Conservation (phyloP, 2,113 vertebrate genomes). For the Thryonomys swinderianus region DNA sequence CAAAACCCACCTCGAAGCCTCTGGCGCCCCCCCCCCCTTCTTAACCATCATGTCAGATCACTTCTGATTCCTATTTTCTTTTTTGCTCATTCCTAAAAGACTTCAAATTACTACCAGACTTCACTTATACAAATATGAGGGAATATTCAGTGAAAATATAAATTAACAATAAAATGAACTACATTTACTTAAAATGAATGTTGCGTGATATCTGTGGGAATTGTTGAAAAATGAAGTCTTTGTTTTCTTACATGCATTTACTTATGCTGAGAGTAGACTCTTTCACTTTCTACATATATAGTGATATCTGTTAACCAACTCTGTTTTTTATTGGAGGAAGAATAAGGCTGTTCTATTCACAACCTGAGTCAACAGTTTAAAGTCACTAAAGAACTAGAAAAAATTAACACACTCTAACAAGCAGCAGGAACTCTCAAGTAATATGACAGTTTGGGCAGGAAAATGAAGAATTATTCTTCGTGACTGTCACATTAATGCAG, state of each 20-base stretch:
- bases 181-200: not conserved
- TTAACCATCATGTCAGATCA: not conserved
- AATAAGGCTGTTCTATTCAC: not conserved
- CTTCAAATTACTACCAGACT: not conserved
- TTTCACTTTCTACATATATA: not conserved
- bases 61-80: not conserved
- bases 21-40: not conserved
- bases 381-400: conserved; percentile 24
- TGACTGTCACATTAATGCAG: conserved; percentile 10
- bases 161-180: not conserved
- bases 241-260: not conserved
- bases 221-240: not conserved
- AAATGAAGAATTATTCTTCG: conserved; percentile 30
- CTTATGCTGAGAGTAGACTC: not conserved
- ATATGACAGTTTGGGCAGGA: not conserved
- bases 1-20: too few species aligned
- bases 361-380: conserved; percentile 51
- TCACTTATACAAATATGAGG: not conserved
- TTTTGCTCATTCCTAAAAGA: not conserved
- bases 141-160: not conserved
- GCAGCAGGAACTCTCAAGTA: not conserved
- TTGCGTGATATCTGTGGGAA: not conserved
- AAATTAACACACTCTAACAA: conserved; percentile 27
- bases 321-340: not conserved
- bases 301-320: not conserved